Base-by-base conservation (phyloP, 2,888 invertebrate genomes). In the Lobophora halterata region DNA sequence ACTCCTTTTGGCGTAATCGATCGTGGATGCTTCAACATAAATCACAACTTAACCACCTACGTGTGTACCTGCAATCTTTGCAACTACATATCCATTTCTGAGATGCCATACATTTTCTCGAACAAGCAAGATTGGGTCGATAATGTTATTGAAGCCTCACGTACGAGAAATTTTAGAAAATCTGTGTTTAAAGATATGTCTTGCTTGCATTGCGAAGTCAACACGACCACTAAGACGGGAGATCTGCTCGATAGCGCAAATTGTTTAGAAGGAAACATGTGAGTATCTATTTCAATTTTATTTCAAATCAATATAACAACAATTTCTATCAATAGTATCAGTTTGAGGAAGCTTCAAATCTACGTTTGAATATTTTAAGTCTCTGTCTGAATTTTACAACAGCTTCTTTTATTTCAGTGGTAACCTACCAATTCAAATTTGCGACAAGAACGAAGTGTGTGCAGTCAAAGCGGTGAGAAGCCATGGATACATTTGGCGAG, bases 21-120 rank as follows among this genome's bases (percentile, higher is more conserved):
- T 39, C 72, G 83, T 42, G 82, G 81, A 46, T 83, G 83, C 52
- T 75, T 59, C 52, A 77, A 75, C 56, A 41, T 67, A 41, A 67
- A 76, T 52, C 60, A 61, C 36, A 77, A 78, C 45, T 48, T 73
- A 10, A 66, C 71, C 26, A 71, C 66, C 23, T 80, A 72, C 53
- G 78, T 79, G 24, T 83, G 83, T 52, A 64, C 77, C 25, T 80
- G 82, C 57, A 79, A 83, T 64, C 68, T 81, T 30, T 83, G 83
- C 61, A 83, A 83, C 63, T 65, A 70, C 55, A 59, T 78, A 55
- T 61, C 80, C 26, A 68, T 80, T 48, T 67, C 69, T 51, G 75
- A 79, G 52, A 68, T 82, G 73, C 83, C 83, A 23, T 60, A 63
- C 49, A 60, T 70, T 54, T 82, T 75, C 65, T 41, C 62, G 4